A percentile compares a stretch with the other conserved stretches of the same genome.
Evolutionary conservation across 2,888 invertebrate species (phyloP).

Genomic region (Oxyscelio sp.): DNA sequence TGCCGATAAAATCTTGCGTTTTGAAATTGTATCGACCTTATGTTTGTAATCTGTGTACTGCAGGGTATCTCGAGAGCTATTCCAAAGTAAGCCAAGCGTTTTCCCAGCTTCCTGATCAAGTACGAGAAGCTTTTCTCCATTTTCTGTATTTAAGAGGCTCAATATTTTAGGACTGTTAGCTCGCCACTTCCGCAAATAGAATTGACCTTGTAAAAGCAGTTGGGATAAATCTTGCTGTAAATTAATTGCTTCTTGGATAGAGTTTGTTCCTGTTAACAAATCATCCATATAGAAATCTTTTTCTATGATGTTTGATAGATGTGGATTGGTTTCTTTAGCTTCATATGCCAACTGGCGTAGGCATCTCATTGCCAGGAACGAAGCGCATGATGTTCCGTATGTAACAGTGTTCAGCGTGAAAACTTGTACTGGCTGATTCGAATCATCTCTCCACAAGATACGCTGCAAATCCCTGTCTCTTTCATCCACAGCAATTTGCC

Average conservation of each 20-base stretch:
- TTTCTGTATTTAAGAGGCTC: slow-evolving; percentile 1
- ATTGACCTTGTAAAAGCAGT: slow-evolving; percentile 33
- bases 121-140: slow-evolving; percentile 25
- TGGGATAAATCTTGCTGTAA: slow-evolving; percentile 35
- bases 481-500: background rate
- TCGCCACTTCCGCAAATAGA: slow-evolving; percentile 58
- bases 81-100: slow-evolving; percentile 67
- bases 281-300: slow-evolving; percentile 55
- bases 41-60: slow-evolving; percentile 33
- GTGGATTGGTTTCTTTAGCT: slow-evolving; percentile 29
- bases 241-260: slow-evolving; percentile 64
- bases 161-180: slow-evolving; percentile 21
- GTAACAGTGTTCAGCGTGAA: slow-evolving; percentile 2
- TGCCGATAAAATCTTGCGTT: slow-evolving; percentile 49
- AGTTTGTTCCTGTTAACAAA: background rate
- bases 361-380: slow-evolving; percentile 21
- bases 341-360: background rate
- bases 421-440: background rate
- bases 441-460: slow-evolving; percentile 1
- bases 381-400: background rate
- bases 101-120: slow-evolving; percentile 50
- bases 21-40: background rate
- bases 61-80: slow-evolving; percentile 46
- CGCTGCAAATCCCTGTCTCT: background rate
- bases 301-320: slow-evolving; percentile 13